Evolutionary conservation across 2,797 vertebrate species (phyloP).

Genomic region (Rhadinocentrus ornatus): DNA sequence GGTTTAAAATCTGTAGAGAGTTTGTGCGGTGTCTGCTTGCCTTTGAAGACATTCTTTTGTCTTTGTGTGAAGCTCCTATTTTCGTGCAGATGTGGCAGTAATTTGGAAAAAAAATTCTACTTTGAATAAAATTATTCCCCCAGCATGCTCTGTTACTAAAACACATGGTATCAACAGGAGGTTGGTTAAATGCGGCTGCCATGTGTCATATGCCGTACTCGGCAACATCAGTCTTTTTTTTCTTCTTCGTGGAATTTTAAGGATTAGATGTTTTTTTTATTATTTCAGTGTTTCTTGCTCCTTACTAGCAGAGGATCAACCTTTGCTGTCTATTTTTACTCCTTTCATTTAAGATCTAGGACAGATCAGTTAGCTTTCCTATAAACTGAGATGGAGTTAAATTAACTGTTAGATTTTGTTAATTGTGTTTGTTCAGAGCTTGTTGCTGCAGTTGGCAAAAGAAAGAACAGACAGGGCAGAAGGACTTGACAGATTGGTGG

Average conservation of each 20-base stretch:
- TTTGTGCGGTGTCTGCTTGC: neutral
- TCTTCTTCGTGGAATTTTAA: neutral
- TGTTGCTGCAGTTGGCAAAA: slow-evolving; percentile 25
- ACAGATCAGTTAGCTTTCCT: slow-evolving; percentile 9
- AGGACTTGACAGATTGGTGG: neutral
- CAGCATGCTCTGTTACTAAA: neutral
- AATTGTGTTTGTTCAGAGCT: slow-evolving; percentile 9
- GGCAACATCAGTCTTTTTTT: neutral
- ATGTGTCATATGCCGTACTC: neutral
- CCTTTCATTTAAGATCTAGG: slow-evolving; percentile 5
- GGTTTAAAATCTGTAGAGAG: neutral
- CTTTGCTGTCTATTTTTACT: slow-evolving; percentile 6
- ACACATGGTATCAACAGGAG: neutral
- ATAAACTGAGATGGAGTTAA: slow-evolving; percentile 33
- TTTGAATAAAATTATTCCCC: neutral
- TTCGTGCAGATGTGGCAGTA: neutral
- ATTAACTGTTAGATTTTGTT: neutral
- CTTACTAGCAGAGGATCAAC: neutral
- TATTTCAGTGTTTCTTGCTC: neutral
- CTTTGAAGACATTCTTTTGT: neutral
- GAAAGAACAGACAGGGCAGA: neutral
- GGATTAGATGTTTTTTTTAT: neutral
- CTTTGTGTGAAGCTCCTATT: neutral
- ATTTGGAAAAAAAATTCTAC: neutral
- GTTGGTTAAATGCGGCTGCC: neutral